A percentile compares a stretch with the other conserved stretches of the same genome.
phyloP scores from a whole-genome alignment of 2,888 invertebrate species.

The Pyrrhia umbra region DNA sequence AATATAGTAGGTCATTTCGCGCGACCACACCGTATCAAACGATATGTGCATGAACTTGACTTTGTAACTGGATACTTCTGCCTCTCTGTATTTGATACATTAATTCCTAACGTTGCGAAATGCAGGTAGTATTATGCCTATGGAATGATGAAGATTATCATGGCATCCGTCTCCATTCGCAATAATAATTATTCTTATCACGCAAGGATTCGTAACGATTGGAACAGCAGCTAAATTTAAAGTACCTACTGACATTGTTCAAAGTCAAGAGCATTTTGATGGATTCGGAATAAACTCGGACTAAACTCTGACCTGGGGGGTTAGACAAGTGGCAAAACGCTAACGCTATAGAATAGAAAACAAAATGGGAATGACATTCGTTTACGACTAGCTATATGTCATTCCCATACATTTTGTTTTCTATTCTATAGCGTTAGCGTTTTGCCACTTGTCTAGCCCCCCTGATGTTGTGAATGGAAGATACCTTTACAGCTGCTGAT shows the following conservation, averaged over 20 bases:
- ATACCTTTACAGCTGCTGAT: too few species aligned
- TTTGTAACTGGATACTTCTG: slow-evolving; percentile 33
- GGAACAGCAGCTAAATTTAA: slow-evolving; percentile 12
- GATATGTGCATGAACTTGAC: slow-evolving; percentile 44
- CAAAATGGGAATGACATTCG: too few species aligned
- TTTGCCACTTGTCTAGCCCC: too few species aligned
- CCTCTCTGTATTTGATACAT: slow-evolving; percentile 11
- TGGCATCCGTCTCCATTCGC: not conserved
- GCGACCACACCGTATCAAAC: not conserved
- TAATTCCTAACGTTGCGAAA: slow-evolving; percentile 25
- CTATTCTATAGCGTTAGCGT: too few species aligned
- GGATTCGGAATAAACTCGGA: not conserved
- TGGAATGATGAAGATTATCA: slow-evolving; percentile 10
- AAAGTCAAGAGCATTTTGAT: slow-evolving; percentile 18
- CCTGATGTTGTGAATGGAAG: too few species aligned
- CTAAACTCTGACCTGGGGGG: too few species aligned
- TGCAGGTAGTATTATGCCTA: not conserved
- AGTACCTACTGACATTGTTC: slow-evolving; percentile 9
- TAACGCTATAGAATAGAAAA: too few species aligned
- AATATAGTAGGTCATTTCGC: too few species aligned
- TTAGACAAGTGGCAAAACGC: too few species aligned
- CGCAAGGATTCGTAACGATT: slow-evolving; percentile 9
- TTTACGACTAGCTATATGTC: too few species aligned
- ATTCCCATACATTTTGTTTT: too few species aligned
- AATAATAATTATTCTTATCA: slow-evolving; percentile 25